Conservation (phyloP, 2,888 invertebrate genomes). For the Papilio elwesi region DNA sequence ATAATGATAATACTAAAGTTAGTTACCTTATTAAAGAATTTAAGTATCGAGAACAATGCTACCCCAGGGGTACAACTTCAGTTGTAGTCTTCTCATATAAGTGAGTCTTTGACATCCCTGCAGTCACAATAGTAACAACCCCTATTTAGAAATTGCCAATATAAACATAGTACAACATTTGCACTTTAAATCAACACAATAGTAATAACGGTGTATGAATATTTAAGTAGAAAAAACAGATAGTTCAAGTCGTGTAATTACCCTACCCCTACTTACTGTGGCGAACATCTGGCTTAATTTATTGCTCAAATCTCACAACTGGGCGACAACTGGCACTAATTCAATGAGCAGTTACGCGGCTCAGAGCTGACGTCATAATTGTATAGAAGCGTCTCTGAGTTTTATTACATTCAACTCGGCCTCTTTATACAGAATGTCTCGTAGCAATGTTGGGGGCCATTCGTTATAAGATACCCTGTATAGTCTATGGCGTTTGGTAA, state of each 20-base stretch:
- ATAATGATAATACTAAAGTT: too few relatives aligned
- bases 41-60: too few relatives aligned
- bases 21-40: too few relatives aligned
- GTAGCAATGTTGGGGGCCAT: not conserved
- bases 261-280: constrained; percentile 39
- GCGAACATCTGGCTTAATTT: constrained; percentile 65
- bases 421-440: constrained; percentile 11
- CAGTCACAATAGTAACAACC: too few relatives aligned
- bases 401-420: constrained; percentile 22
- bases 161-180: not conserved
- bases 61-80: too few relatives aligned
- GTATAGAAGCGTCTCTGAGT: constrained; percentile 17
- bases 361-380: constrained; percentile 36
- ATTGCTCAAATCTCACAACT: constrained; percentile 77
- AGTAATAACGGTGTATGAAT: constrained; percentile 4
- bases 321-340: constrained; percentile 75
- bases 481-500: not conserved
- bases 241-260: constrained; percentile 23
- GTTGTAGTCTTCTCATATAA: too few relatives aligned
- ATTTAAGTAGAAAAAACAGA: not conserved
- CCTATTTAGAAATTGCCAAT: not conserved
- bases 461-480: not conserved
- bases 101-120: too few relatives aligned
- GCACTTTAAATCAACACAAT: not conserved
- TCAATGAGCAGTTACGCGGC: constrained; percentile 60